Evolutionary conservation across 2,888 invertebrate genomes (phyloP).

Genomic region (Cerceris ruficornis): DNA sequence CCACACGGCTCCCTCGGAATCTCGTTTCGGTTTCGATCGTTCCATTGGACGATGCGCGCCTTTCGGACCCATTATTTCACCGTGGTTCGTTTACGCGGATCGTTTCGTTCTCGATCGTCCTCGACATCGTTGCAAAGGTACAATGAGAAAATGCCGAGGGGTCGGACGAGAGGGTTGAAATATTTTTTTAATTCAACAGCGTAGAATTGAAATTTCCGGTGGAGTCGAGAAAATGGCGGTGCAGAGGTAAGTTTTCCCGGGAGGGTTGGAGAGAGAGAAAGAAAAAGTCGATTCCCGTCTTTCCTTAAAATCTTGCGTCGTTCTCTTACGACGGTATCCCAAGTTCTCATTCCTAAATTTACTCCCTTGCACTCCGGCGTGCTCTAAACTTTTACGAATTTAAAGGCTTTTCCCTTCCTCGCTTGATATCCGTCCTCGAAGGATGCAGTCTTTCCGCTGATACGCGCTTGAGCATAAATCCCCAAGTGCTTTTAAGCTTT

Average conservation of each 20-base stretch:
- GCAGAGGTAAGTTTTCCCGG: background rate
- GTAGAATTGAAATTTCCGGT: too few relatives aligned
- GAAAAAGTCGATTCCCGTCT: slow-evolving; percentile 36
- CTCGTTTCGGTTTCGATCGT: slow-evolving; percentile 18
- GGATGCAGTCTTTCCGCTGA: slow-evolving; percentile 55
- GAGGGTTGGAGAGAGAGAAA: slow-evolving; percentile 16
- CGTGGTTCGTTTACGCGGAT: background rate
- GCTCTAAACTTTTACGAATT: slow-evolving; percentile 60
- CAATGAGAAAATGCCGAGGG: background rate
- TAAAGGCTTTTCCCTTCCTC: slow-evolving; percentile 46
- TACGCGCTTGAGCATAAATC: slow-evolving; percentile 63
- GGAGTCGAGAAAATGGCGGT: too few relatives aligned
- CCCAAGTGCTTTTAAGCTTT: slow-evolving; percentile 70
- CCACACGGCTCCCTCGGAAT: slow-evolving; percentile 13
- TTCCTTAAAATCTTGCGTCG: slow-evolving; percentile 5
- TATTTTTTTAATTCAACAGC: too few relatives aligned
- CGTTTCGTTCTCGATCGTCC: background rate
- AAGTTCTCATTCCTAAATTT: slow-evolving; percentile 57
- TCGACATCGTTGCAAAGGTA: background rate
- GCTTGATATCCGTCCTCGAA: slow-evolving; percentile 43
- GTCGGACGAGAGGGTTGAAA: too few relatives aligned
- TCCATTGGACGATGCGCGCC: background rate
- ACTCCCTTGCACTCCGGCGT: slow-evolving; percentile 45
- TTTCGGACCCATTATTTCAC: slow-evolving; percentile 24
- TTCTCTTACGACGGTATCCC: slow-evolving; percentile 37